phyloP scores from a whole-genome alignment of 2,797 vertebrate genomes.

The Cyprinodon diabolis region DNA sequence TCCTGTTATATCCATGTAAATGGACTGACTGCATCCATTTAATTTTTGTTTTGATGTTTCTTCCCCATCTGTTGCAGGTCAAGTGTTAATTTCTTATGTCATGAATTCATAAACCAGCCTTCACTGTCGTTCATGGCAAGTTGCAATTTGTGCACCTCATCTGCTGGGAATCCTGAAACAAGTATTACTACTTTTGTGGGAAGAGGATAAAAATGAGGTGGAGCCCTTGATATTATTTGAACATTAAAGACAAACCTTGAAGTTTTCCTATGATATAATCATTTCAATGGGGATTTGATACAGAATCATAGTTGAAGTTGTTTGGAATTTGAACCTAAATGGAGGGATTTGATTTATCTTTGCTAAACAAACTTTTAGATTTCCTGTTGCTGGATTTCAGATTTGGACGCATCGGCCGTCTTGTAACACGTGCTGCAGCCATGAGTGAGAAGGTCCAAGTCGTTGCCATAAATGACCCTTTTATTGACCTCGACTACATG shows the following conservation, averaged over 20 bases:
- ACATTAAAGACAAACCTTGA: too few species aligned
- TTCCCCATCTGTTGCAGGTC: too few species aligned
- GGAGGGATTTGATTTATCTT: background rate
- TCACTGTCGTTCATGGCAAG: too few species aligned
- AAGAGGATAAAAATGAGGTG: background rate
- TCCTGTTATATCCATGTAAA: background rate
- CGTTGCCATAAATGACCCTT: conserved; percentile 97
- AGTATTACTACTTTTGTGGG: background rate
- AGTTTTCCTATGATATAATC: background rate
- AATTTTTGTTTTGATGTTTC: too few species aligned
- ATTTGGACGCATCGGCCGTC: conserved; percentile 97
- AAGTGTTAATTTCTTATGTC: too few species aligned
- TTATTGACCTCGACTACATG: conserved; percentile 98
- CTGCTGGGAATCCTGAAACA: background rate
- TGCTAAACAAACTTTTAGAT: background rate
- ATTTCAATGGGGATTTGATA: too few species aligned
- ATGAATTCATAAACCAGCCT: too few species aligned
- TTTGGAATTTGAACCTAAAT: background rate
- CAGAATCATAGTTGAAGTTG: too few species aligned
- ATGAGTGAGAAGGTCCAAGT: conserved; percentile 83
- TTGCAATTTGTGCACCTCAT: background rate
- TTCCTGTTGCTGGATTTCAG: conserved; percentile 64
- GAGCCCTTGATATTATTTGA: background rate
- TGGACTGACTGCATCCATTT: too few species aligned
- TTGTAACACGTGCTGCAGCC: conserved; percentile 90